A percentile compares a stretch with the other conserved stretches of the same genome.
phyloP scores from a whole-genome alignment of 2,797 vertebrate species.

The Erpetoichthys calabaricus region DNA sequence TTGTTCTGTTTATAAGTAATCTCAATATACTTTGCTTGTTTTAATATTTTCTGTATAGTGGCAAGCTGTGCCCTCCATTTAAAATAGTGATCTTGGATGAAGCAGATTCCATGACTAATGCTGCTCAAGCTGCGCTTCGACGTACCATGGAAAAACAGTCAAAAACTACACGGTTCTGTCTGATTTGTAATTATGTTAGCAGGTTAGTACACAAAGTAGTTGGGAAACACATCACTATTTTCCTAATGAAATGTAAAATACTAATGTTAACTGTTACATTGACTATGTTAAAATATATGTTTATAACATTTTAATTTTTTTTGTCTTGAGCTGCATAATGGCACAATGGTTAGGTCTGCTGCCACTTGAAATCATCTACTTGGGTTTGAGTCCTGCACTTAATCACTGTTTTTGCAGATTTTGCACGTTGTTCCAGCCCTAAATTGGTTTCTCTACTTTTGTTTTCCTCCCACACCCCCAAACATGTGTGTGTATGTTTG shows the following conservation, averaged over 20 bases:
- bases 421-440: too few species aligned
- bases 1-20: too few species aligned
- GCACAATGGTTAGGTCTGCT: too few species aligned
- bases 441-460: too few species aligned
- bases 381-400: too few species aligned
- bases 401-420: too few species aligned
- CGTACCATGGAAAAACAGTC: constrained; percentile 97
- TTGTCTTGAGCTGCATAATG: not conserved
- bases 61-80: constrained; percentile 88
- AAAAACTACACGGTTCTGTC: constrained; percentile 89
- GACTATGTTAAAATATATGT: not conserved
- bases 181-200: constrained; percentile 96
- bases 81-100: constrained; percentile 97
- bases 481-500: too few species aligned
- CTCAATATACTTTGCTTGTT: not conserved
- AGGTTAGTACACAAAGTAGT: constrained; percentile 42
- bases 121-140: constrained; percentile 87
- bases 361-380: too few species aligned
- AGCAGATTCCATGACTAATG: constrained; percentile 90
- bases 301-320: not conserved
- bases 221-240: not conserved
- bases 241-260: not conserved
- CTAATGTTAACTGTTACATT: not conserved
- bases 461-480: too few species aligned
- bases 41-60: constrained; percentile 41